A percentile compares a stretch with the other conserved stretches of the same genome.
These are phyloP conservation scores for Thera britannica DNA, from an alignment of 2,888 invertebrate species.

Conservation along the genomic window DNA sequence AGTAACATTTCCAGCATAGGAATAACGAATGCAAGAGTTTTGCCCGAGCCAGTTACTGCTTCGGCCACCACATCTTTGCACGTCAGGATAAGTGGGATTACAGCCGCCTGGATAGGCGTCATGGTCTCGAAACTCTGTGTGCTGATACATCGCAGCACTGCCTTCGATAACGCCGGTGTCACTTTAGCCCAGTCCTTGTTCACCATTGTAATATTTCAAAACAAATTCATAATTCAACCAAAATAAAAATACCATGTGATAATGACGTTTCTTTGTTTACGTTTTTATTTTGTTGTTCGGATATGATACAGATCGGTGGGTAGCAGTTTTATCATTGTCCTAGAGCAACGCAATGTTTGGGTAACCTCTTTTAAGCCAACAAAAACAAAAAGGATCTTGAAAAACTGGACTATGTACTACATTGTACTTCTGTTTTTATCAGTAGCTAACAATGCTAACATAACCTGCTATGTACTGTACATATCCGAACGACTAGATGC, in stretches of 20 bases:
- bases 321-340: too few species aligned
- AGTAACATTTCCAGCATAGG: slow-evolving; percentile 95
- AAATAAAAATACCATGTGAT: slow-evolving; percentile 42
- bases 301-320: slow-evolving; percentile 2
- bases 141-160: slow-evolving; percentile 80
- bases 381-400: too few species aligned
- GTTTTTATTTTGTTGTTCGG: slow-evolving; percentile 30
- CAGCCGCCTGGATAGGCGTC: slow-evolving; percentile 91
- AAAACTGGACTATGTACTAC: too few species aligned
- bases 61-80: slow-evolving; percentile 99
- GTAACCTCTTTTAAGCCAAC: too few species aligned
- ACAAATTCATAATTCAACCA: neutral
- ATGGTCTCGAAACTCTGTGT: slow-evolving; percentile 81
- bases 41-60: slow-evolving; percentile 99
- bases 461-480: too few species aligned
- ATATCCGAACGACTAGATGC: too few species aligned
- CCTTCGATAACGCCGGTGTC: slow-evolving; percentile 72
- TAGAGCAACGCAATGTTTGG: too few species aligned
- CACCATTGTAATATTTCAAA: slow-evolving; percentile 56
- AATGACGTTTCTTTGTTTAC: slow-evolving; percentile 45
- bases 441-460: too few species aligned
- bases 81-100: slow-evolving; percentile 93
- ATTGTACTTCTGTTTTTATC: too few species aligned
- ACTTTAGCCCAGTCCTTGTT: slow-evolving; percentile 75
- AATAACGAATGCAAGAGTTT: slow-evolving; percentile 97